Conservation (phyloP, 2,797 vertebrate genomes). For the Brachyrhaphis roseni region DNA sequence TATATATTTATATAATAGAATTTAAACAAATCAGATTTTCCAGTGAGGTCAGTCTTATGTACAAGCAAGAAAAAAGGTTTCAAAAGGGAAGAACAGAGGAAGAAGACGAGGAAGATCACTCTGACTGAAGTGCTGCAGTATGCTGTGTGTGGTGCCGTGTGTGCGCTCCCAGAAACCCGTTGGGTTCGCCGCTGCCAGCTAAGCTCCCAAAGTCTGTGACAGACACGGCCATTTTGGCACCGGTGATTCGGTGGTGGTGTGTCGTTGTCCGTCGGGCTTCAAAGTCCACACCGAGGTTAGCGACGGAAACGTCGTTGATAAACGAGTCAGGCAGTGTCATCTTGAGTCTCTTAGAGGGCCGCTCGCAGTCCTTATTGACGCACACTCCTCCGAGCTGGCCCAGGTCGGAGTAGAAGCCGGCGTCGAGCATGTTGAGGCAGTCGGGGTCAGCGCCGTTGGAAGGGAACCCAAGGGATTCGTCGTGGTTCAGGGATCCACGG, state of each 20-base stretch:
- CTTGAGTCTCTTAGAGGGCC: slow-evolving; percentile 94
- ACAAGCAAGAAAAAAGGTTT: slow-evolving; percentile 82
- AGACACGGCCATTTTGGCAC: slow-evolving; percentile 97
- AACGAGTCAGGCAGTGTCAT: slow-evolving; percentile 93
- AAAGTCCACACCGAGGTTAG: slow-evolving; percentile 93
- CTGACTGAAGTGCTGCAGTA: slow-evolving; percentile 93
- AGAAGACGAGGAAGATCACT: slow-evolving; percentile 81
- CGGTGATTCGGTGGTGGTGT: slow-evolving; percentile 89
- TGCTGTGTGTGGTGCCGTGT: slow-evolving; percentile 93
- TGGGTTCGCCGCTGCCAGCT: slow-evolving; percentile 86
- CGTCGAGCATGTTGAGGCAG: slow-evolving; percentile 96
- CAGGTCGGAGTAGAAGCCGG: slow-evolving; percentile 94
- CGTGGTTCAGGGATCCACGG: slow-evolving; percentile 88
- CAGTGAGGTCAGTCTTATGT: slow-evolving; percentile 86
- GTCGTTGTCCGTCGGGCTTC: slow-evolving; percentile 87
- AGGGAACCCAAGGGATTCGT: slow-evolving; percentile 89
- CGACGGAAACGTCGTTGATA: slow-evolving; percentile 92
- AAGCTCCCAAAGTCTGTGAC: slow-evolving; percentile 97
- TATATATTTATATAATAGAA: slow-evolving; percentile 75
- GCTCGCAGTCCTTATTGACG: slow-evolving; percentile 90
- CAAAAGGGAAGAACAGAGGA: slow-evolving; percentile 81
- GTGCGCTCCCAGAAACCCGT: slow-evolving; percentile 90
- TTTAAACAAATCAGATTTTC: slow-evolving; percentile 82
- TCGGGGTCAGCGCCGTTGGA: slow-evolving; percentile 88
- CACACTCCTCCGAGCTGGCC: slow-evolving; percentile 85